Conservation (phyloP, 2,113 vertebrate genomes). For the Plecotus auritus region DNA sequence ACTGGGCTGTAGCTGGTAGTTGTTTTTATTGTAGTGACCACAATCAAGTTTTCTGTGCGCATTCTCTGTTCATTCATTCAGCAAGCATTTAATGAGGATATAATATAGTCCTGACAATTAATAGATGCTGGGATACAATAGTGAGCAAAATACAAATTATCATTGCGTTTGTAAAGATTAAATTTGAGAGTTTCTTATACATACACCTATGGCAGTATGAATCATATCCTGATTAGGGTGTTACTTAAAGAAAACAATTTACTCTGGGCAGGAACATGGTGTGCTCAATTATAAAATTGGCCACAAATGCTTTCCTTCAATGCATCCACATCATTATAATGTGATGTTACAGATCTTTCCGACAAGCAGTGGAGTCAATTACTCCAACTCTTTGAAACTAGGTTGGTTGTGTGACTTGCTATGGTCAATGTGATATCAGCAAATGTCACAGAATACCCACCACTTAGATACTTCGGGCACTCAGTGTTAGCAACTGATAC, state of each 20-base stretch:
- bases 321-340: background rate
- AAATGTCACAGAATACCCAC: background rate
- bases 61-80: background rate
- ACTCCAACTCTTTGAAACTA: background rate
- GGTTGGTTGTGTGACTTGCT: background rate
- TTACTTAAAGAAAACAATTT: background rate
- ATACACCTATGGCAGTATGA: background rate
- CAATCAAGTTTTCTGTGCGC: background rate
- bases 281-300: background rate
- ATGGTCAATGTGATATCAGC: background rate
- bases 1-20: background rate
- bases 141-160: background rate
- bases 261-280: background rate
- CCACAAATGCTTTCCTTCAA: background rate
- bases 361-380: background rate
- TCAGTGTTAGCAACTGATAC: background rate
- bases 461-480: background rate
- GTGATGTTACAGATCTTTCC: background rate
- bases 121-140: background rate
- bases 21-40: background rate
- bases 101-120: background rate
- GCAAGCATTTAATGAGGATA: background rate
- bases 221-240: background rate
- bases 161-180: background rate
- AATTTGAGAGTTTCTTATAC: background rate